Base-by-base conservation (phyloP, 2,888 invertebrate genomes). In the Tiliacea aurago region DNA sequence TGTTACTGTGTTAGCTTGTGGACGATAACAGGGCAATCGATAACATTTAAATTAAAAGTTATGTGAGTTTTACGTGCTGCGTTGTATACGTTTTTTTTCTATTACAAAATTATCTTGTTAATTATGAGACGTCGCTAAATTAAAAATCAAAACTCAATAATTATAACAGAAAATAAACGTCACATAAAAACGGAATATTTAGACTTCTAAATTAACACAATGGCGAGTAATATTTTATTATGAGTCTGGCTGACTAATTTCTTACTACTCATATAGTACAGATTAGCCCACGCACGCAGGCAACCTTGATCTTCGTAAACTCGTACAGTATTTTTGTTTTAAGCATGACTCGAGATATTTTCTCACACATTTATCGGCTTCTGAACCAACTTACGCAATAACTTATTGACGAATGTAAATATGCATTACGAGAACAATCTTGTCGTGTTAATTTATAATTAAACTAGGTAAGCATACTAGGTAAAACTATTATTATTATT, bases 271-370 rank as follows among this genome's bases (percentile, higher is more conserved):
- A n/a, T 75, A 28, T 45, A 47, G 37, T 49, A 51, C 49, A 70
- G 62, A 70, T 75, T 61, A 23, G 37, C 70, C 76, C 76, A 76
- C 76, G 76, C 70, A 49, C 43, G 66, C 58, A 55, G 9, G 2
- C 58, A 67, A 79, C 79, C 79, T 79, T 79, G 79, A 79, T 79
- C 75, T 75, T 75, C 70, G 79, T 65, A 74, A 74, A 69, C 69
- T 69, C 55, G 64, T 15, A 61, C 59, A 67, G 53, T 67, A 73
- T 78, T 73, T 73, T 55, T 71, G 51, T 71, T 76, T 63, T 64
- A 59, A 76, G 62, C 62, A 58, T 77, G 77, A 77, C 58, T 79
- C 65, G 64, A 75, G 68, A 78, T 81, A 73, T 77, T 62, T 77
- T 18, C 73, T 61, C 72, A 33, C 15, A 66, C 11, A 51, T 76